Conservation (phyloP, 1,140 invertebrate species). For the Coenobita brevimanus region DNA sequence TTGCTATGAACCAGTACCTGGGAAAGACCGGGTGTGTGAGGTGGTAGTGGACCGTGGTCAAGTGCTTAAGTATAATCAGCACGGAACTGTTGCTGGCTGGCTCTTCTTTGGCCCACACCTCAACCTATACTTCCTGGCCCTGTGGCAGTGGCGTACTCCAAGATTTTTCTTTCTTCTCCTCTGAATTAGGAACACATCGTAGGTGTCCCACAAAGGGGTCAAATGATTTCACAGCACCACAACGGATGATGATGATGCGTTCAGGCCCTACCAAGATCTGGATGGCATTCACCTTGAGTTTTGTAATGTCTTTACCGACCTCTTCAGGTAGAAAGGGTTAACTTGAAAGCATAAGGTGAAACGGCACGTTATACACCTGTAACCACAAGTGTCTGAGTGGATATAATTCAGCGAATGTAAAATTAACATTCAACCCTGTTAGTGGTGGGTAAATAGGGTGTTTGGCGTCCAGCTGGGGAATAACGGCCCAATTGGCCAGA, state of each 20-base stretch:
- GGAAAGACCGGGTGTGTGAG: constrained; percentile 15
- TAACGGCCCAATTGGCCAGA: neutral
- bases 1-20: neutral
- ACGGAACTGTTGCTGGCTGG: neutral
- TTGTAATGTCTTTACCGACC: neutral
- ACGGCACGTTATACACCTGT: constrained; percentile 4
- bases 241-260: neutral
- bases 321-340: neutral
- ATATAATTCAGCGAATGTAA: too few species aligned
- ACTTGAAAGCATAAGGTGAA: neutral
- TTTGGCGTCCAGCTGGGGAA: neutral
- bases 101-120: neutral
- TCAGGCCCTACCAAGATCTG: neutral
- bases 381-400: neutral
- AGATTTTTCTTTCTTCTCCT: neutral
- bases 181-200: neutral
- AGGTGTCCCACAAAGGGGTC: neutral
- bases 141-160: too few species aligned
- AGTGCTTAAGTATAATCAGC: neutral
- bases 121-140: neutral
- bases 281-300: neutral
- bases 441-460: neutral
- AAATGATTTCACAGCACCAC: neutral
- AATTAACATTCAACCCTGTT: neutral
- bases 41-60: neutral